Conservation (phyloP, 2,113 vertebrate species). For the Protobothrops mucrosquamatus region DNA sequence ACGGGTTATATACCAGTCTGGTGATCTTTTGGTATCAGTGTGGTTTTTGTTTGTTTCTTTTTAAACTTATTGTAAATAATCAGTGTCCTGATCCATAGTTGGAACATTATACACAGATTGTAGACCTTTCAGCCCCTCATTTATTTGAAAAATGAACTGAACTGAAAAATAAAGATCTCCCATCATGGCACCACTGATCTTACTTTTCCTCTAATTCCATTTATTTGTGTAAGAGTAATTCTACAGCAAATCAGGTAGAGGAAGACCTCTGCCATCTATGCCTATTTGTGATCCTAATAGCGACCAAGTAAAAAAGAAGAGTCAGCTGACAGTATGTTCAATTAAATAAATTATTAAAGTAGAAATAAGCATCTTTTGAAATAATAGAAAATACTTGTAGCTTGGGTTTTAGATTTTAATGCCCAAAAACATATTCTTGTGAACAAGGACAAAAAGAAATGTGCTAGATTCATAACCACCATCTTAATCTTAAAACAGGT, state of each 20-base stretch:
- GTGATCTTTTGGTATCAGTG: background rate
- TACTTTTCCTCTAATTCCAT: background rate
- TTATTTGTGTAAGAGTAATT: background rate
- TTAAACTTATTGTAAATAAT: background rate
- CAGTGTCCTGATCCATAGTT: background rate
- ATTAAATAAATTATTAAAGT: background rate
- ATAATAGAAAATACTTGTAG: no score
- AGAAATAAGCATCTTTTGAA: background rate
- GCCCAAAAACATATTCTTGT: background rate
- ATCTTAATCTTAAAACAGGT: background rate
- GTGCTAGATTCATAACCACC: background rate
- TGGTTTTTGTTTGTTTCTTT: background rate
- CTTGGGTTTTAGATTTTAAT: background rate
- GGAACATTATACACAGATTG: background rate
- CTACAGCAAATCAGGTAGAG: background rate
- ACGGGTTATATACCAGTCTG: background rate
- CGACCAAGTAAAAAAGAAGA: background rate
- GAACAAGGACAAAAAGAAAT: background rate
- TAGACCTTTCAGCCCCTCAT: background rate
- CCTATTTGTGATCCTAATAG: background rate
- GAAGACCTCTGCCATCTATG: background rate
- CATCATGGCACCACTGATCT: background rate
- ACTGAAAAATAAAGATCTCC: background rate
- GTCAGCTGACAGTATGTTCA: background rate
- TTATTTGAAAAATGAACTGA: background rate